These are phyloP conservation scores for Numenius phaeopus DNA, from an alignment of 2,797 vertebrate species.

Conservation along the genomic window DNA sequence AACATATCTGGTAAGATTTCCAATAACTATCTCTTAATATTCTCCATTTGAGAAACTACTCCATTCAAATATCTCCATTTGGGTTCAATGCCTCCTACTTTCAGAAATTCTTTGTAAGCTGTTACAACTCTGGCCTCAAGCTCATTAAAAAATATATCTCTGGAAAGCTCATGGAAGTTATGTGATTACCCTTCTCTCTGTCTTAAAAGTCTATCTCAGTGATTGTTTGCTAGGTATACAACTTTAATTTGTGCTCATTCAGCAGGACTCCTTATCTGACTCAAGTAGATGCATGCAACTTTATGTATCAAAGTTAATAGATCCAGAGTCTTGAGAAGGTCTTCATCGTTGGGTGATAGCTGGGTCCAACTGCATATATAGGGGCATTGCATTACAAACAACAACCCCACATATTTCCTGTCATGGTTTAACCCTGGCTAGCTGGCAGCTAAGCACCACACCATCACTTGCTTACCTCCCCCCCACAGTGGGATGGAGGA, in stretches of 20 bases:
- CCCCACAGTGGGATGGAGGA: rapidly evolving
- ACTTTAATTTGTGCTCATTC: not conserved
- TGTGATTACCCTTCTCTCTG: not conserved
- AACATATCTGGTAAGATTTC: not conserved
- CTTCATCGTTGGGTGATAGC: not conserved
- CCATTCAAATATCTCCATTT: not conserved
- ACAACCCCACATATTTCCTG: not conserved
- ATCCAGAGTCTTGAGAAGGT: not conserved
- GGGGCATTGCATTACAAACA: not conserved
- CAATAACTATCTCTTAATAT: not conserved
- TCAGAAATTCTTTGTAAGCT: not conserved
- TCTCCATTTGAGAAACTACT: not conserved
- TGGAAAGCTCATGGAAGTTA: not conserved
- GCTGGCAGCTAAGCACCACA: not conserved
- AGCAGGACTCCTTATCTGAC: not conserved
- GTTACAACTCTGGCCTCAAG: not conserved
- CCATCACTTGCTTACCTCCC: rapidly evolving
- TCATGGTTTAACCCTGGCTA: not conserved
- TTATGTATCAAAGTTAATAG: not conserved
- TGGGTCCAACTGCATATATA: not conserved
- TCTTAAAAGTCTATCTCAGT: not conserved
- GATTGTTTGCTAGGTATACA: not conserved
- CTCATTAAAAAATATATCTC: not conserved
- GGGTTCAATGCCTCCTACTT: not conserved
- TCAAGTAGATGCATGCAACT: not conserved